Percentiles rank a stretch among this genome's conserved stretches.
Evolutionary conservation across 2,888 invertebrate genomes (phyloP).

Genomic region (Epinotia brunnichana): DNA sequence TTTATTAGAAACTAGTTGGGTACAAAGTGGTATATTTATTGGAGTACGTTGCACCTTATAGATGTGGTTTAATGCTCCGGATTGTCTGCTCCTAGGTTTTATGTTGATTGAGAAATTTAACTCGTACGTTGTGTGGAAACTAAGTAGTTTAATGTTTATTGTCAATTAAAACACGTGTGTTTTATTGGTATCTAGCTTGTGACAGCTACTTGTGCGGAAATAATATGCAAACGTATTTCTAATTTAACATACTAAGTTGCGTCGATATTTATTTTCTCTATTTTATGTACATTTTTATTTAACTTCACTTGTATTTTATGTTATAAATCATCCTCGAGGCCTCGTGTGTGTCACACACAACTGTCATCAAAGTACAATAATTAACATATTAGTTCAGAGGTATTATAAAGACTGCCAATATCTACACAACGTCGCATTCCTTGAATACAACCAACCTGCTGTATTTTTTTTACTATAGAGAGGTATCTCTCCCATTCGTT

Average conservation of each 20-base stretch:
- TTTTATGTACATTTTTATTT: too few species aligned
- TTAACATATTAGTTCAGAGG: too few species aligned
- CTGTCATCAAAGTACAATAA: too few species aligned
- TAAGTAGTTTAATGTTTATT: conserved; percentile 22
- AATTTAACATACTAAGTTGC: background rate
- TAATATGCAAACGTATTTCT: background rate
- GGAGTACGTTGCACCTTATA: background rate
- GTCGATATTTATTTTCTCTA: background rate
- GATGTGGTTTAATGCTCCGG: conserved; percentile 2
- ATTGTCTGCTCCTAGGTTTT: conserved; percentile 3
- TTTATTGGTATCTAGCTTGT: background rate
- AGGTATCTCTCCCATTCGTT: too few species aligned
- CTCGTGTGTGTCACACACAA: too few species aligned
- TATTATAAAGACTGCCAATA: too few species aligned
- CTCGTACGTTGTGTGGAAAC: conserved; percentile 5
- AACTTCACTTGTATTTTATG: too few species aligned
- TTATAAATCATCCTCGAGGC: too few species aligned
- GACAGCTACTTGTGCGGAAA: background rate
- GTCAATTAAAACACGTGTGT: conserved; percentile 23
- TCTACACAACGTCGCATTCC: too few species aligned
- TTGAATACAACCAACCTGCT: too few species aligned
- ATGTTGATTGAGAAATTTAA: conserved; percentile 30
- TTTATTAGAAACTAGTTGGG: conserved; percentile 38
- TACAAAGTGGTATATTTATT: conserved; percentile 23
- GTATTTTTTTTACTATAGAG: too few species aligned